Evolutionary conservation across 2,113 vertebrate genomes (phyloP), one percentile per base, ranked within the genome.

Genomic region (Eira barbara): DNA sequence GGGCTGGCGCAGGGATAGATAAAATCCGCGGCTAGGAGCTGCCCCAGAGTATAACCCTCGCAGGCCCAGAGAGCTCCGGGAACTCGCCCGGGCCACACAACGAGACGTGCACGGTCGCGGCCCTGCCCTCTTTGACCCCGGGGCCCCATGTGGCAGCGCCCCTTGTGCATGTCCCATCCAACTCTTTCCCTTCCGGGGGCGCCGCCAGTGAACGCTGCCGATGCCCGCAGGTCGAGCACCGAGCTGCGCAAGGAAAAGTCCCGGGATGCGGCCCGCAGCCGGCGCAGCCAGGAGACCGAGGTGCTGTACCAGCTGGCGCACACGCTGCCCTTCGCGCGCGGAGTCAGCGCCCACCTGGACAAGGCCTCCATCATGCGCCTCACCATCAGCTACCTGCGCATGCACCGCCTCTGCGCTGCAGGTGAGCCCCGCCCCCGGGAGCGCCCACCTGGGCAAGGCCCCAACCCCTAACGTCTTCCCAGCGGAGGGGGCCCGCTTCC

Each of bases 301-400:
- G 99, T 99, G 84, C 99, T 99, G 69, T 99, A 99, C 49, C 99
- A 99, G 97, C 99, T 99, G 31, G 99, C 99, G 1, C 99, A 98
- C 94, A 99, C 99, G 0, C 98, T 99, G 96, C 99, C 99, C 52
- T 99, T 99, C 7, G 98, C 99, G 13, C 99, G 99, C 8, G 98
- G 99, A 4, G 99, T 99, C 89, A 99, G 99, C 92, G 99, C 99
- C 11, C 99, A 99, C 98, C 98, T 99, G 92, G 99, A 99, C 99
- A 99, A 99, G 94, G 99, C 99, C 0, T 99, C 99, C 97, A 99
- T 99, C 98, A 99, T 99, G 99, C 99, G 99, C 89, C 99, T 99
- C 76, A 98, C 99, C 8, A 99, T 99, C 98, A 99, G 99, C 98
- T 99, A 99, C 98, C 98, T 99, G 97, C 98, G 99, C 20, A 98